Evolutionary conservation across 2,113 vertebrate species (phyloP).

Genomic region (Ivindomyrus marchei): DNA sequence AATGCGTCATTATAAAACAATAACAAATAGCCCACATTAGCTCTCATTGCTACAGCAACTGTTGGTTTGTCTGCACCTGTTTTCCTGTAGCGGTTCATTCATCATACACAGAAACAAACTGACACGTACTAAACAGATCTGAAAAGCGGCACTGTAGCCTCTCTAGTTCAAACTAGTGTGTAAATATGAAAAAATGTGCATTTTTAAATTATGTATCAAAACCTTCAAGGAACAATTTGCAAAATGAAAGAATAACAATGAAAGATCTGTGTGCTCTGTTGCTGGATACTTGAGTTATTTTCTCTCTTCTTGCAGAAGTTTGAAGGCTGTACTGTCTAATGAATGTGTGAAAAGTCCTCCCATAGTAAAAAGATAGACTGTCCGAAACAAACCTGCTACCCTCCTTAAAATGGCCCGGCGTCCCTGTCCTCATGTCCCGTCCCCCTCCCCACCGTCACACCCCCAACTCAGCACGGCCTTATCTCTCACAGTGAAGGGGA

Average conservation of each 20-base stretch:
- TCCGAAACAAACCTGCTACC: neutral
- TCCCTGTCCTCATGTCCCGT: neutral
- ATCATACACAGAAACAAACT: neutral
- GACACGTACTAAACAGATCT: neutral
- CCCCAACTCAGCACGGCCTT: neutral
- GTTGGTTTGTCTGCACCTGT: neutral
- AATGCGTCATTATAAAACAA: neutral
- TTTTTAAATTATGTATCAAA: neutral
- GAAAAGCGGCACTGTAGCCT: no score
- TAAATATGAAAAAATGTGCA: neutral
- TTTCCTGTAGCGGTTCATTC: neutral
- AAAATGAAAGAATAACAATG: neutral
- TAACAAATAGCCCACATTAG: neutral
- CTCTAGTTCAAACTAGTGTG: neutral
- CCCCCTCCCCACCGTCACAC: neutral
- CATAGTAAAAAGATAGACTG: neutral
- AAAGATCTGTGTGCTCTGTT: neutral
- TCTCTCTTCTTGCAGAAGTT: neutral
- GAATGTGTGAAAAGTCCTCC: neutral
- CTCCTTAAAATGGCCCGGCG: neutral
- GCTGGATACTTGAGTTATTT: neutral
- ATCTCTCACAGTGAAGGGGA: constrained; percentile 12
- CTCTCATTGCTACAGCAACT: neutral
- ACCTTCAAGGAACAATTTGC: neutral
- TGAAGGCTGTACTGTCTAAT: neutral